phyloP scores from a whole-genome alignment of 92 coral and sea anemone species.

The Pocillopora meandrina region DNA sequence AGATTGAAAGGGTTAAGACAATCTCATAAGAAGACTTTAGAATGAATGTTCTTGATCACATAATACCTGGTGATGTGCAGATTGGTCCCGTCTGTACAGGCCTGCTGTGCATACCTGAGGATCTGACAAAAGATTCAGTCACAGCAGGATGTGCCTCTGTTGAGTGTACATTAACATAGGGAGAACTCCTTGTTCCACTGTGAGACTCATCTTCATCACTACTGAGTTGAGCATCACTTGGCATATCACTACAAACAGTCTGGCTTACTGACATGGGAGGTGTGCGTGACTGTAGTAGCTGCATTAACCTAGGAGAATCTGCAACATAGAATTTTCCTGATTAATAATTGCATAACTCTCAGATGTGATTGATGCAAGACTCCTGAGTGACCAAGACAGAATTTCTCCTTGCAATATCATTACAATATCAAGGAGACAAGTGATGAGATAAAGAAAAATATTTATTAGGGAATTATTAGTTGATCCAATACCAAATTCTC shows the following conservation, averaged over 20 bases:
- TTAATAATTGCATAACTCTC: background rate
- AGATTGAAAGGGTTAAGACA: background rate
- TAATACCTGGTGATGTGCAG: constrained; percentile 40
- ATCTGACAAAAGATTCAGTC: constrained; percentile 13
- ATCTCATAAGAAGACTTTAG: background rate
- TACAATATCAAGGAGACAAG: too few species aligned
- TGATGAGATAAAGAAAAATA: too few species aligned
- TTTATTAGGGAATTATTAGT: background rate
- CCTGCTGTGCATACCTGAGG: constrained; percentile 27
- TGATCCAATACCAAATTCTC: background rate
- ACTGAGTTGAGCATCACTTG: constrained; percentile 23
- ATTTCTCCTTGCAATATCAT: too few species aligned
- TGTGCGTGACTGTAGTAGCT: constrained; percentile 21
- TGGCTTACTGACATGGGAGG: constrained; percentile 20
- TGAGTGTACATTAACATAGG: background rate
- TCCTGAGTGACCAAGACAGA: too few species aligned
- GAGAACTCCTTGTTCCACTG: constrained; percentile 9
- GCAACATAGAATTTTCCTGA: background rate
- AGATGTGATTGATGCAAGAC: background rate
- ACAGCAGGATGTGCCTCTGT: constrained; percentile 6
- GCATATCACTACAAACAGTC: constrained; percentile 11
- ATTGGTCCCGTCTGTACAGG: constrained; percentile 41
- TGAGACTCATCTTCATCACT: constrained; percentile 35
- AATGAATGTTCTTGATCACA: too few species aligned
- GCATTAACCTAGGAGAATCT: constrained; percentile 40